Conservation (phyloP, 2,888 invertebrate species). For the Tenthredo mesomela region DNA sequence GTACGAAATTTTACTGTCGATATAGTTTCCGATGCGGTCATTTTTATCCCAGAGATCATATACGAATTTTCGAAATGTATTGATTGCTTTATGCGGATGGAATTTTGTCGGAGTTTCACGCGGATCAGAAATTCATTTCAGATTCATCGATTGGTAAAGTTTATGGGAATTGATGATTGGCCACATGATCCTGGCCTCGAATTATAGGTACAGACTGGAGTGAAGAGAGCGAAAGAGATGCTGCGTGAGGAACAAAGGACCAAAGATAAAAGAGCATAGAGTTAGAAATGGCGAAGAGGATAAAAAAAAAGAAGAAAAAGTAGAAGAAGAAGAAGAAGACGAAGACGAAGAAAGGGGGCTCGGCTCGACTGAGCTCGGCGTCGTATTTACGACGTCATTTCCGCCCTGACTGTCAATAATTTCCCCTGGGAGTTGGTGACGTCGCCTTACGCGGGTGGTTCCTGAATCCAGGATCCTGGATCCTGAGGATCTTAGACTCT, state of each 20-base stretch:
- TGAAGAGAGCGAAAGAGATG: background rate
- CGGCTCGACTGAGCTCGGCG: slow-evolving; percentile 59
- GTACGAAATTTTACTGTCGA: background rate
- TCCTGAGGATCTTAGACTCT: slow-evolving; percentile 13
- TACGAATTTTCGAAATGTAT: background rate
- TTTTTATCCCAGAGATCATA: background rate
- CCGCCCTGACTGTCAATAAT: slow-evolving; percentile 77
- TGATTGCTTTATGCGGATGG: background rate
- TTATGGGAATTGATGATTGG: background rate
- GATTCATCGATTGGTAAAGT: background rate
- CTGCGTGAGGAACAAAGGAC: background rate
- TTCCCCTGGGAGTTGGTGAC: slow-evolving; percentile 75
- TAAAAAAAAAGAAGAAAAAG: no score
- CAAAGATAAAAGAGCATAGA: background rate
- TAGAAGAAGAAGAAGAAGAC: background rate
- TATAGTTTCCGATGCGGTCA: background rate
- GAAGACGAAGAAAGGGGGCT: slow-evolving; percentile 40
- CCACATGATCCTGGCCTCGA: background rate
- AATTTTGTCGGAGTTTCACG: background rate
- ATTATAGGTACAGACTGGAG: no score
- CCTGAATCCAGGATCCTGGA: slow-evolving; percentile 2
- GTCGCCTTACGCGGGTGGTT: slow-evolving; percentile 62
- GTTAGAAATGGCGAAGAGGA: slow-evolving; percentile 2
- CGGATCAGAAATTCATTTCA: background rate
- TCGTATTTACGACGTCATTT: slow-evolving; percentile 77